Base-by-base conservation (phyloP, 2,888 invertebrate species). In the Rhagium mordax region DNA sequence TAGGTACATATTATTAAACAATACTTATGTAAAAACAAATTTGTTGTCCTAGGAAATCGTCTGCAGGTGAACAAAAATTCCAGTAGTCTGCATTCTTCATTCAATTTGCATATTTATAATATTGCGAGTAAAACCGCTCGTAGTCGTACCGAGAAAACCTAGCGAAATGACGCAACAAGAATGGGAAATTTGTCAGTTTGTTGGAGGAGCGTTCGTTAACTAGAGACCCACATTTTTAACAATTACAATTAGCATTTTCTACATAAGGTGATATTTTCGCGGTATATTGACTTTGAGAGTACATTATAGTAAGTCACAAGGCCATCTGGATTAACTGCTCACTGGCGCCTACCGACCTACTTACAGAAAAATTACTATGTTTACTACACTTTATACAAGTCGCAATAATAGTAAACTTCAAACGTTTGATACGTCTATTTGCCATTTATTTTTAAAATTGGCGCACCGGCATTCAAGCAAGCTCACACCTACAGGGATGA, bases 291-390 rank as follows among this genome's bases (percentile, higher is more conserved):
- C 81, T 81, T 80, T 80, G 77, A 77, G 71, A 74, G 71, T 70
- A 27, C 67, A 79, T 78, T n/a, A 74, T 80, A 77, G 80, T 81
- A 78, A 73, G 71, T 75, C 67, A 74, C 82, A 83, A 83, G 83
- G 83, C 79, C 83, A 81, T 81, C 79, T 79, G 79, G 81, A 79
- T 81, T 78, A 76, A 76, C 72, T 75, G 75, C 72, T 74, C 75
- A 72, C 75, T 79, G 82, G 80, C 82, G 81, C 81, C 82, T 78
- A 77, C 51, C 81, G 82, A 82, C 82, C 81, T 79, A 81, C 80
- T 80, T 81, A 79, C 70, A 76, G 76, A 71, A 76, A 74, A 79
- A 75, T 62, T 75, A 70, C 48, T 67, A 55, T 67, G 67, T 67
- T 67, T 67, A 67, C 57, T 67, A 57, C 47, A 16, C 18, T 33